Evolutionary conservation across 2,888 invertebrate species (phyloP), one percentile per base, ranked within the genome.

Genomic region (Agrotis clavis): DNA sequence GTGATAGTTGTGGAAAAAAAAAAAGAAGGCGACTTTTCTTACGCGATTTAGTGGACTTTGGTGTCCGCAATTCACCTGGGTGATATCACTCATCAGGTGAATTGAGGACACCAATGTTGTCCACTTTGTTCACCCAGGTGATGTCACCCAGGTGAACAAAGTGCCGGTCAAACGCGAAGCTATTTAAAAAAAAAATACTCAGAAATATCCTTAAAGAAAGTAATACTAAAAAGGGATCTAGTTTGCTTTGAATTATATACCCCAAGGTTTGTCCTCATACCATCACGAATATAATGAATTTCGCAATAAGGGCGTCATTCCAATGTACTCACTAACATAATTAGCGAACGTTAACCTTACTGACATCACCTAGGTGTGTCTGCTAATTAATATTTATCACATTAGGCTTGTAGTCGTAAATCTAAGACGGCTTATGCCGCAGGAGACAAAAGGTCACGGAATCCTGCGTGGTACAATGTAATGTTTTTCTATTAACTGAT

Each of bases 331-430:
- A 41, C 16, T 56, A 60, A 63, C 56, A 61, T 77, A 77, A 67
- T 67, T 61, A 51, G 7, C 14, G 51, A 30, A 16, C 25, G 64
- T 21, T 77, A 61, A 76, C 72, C 72, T 47, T 18, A 9, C 50
- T 77, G 77, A 72, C 77, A 72, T 61, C 77, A 67, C 19, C 54
- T 41, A 72, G 77, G 77, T 56, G 78, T 41, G 72, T 14, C 54
- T 45, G 4, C 56, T 76, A 75, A 76, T 77, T 76, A 71, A 65
- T 77, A 71, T 75, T 75, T 64, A 75, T 74, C 59, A 67, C 59
- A 60, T 62, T 53, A 59, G 4, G n/a, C 18, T 13, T 41, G 47
- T 16, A n/a, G 62, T 59, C 35, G 51, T 62, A 74, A 69, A 47
- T 62, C 35, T 68, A 14, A 35, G 57, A 63, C 7, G 13, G 25